Conservation (phyloP, 1,140 invertebrate species). For the Trichogramma pretiosum region DNA sequence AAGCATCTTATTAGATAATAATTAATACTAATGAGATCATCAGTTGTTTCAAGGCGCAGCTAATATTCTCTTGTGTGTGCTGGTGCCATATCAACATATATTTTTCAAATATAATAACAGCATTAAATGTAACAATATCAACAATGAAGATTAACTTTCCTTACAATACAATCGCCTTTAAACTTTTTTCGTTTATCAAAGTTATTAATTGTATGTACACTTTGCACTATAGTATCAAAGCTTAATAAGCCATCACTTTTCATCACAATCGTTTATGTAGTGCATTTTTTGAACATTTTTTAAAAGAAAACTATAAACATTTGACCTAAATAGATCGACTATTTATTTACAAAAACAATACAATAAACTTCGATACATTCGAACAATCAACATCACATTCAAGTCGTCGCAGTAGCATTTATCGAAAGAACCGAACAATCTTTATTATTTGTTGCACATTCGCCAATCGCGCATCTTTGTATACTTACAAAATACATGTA, state of each 20-base stretch:
- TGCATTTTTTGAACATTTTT: background rate
- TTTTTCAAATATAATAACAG: background rate
- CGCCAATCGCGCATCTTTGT: too few species aligned
- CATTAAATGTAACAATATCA: background rate
- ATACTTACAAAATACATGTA: background rate
- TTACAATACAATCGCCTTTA: too few species aligned
- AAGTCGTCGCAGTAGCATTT: background rate
- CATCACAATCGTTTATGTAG: slow-evolving; percentile 9
- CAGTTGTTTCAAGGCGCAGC: slow-evolving; percentile 22
- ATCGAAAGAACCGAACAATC: too few species aligned
- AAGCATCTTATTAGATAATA: slow-evolving; percentile 14
- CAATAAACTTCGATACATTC: background rate
- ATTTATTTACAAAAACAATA: background rate
- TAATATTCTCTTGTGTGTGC: background rate
- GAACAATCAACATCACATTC: background rate
- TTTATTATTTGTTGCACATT: too few species aligned
- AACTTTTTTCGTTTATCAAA: too few species aligned
- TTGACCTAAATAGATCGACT: background rate
- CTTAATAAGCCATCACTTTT: slow-evolving; percentile 14
- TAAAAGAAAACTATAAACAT: background rate
- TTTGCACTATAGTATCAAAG: too few species aligned
- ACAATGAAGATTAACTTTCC: slow-evolving; percentile 1
- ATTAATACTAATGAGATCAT: slow-evolving; percentile 37
- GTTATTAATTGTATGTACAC: too few species aligned
- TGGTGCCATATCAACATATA: background rate